Evolutionary conservation across 2,888 invertebrate genomes (phyloP).

Genomic region (Drosophila borborema): DNA sequence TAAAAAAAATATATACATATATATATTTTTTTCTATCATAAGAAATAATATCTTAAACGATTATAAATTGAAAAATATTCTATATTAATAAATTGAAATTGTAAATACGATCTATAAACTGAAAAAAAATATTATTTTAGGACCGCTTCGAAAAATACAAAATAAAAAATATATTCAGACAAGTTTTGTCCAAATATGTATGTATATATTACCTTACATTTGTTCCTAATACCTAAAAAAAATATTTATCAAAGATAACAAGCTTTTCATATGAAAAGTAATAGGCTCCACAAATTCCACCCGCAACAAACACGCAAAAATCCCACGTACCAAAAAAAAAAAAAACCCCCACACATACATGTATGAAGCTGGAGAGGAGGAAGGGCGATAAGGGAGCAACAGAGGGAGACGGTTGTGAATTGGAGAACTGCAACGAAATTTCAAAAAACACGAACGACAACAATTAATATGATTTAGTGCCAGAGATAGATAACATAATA

Average conservation of each 20-base stretch:
- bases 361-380: not conserved
- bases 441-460: slow-evolving; percentile 75
- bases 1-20: too few relatives aligned
- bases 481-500: slow-evolving; percentile 61
- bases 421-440: slow-evolving; percentile 36
- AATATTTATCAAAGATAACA: slow-evolving; percentile 15
- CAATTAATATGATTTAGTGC: slow-evolving; percentile 79
- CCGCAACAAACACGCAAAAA: slow-evolving; percentile 49
- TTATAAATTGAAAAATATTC: too few relatives aligned
- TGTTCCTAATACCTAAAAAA: slow-evolving; percentile 1
- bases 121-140: too few relatives aligned
- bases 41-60: not conserved
- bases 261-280: slow-evolving; percentile 30
- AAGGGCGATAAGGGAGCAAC: not conserved
- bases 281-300: slow-evolving; percentile 35
- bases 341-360: slow-evolving; percentile 37
- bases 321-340: slow-evolving; percentile 49
- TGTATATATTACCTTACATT: not conserved
- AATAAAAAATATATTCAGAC: not conserved
- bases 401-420: not conserved
- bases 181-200: not conserved
- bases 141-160: too few relatives aligned
- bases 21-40: too few relatives aligned
- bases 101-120: too few relatives aligned
- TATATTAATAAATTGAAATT: too few relatives aligned